Evolutionary conservation across 2,888 invertebrate genomes (phyloP).

Genomic region (Rhodophaea formosa): DNA sequence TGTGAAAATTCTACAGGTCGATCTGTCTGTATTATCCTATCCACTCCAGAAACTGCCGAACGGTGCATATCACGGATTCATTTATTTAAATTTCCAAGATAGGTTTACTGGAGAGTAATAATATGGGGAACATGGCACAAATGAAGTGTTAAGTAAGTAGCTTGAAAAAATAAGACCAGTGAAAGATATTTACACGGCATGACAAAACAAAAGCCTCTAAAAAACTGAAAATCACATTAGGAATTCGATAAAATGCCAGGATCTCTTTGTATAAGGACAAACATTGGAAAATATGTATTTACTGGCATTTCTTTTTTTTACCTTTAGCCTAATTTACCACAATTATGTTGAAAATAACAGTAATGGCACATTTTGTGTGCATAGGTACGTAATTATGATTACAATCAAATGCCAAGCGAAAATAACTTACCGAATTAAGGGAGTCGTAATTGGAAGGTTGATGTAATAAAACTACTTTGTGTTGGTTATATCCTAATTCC

Average conservation of each 20-base stretch:
- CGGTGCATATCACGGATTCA: too few species aligned
- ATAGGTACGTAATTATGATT: not conserved
- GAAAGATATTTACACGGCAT: too few species aligned
- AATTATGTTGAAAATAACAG: not conserved
- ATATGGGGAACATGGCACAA: too few species aligned
- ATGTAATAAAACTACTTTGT: not conserved
- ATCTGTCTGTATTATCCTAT: not conserved
- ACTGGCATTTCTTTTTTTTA: not conserved
- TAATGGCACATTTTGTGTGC: not conserved
- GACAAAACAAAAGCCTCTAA: too few species aligned
- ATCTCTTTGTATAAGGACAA: too few species aligned
- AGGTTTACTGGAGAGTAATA: not conserved
- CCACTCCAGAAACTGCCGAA: too few species aligned
- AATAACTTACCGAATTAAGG: not conserved
- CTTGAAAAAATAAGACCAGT: too few species aligned
- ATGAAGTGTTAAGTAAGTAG: too few species aligned
- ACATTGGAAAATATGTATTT: too few species aligned
- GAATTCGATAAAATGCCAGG: too few species aligned
- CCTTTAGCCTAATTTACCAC: not conserved
- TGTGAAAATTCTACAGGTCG: not conserved
- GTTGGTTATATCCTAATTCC: not conserved
- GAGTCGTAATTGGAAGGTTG: not conserved
- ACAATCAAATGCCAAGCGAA: not conserved
- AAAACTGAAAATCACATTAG: too few species aligned
- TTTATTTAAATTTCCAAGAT: not conserved